Conservation (phyloP, 2,113 vertebrate species). For the Prunella himalayana region DNA sequence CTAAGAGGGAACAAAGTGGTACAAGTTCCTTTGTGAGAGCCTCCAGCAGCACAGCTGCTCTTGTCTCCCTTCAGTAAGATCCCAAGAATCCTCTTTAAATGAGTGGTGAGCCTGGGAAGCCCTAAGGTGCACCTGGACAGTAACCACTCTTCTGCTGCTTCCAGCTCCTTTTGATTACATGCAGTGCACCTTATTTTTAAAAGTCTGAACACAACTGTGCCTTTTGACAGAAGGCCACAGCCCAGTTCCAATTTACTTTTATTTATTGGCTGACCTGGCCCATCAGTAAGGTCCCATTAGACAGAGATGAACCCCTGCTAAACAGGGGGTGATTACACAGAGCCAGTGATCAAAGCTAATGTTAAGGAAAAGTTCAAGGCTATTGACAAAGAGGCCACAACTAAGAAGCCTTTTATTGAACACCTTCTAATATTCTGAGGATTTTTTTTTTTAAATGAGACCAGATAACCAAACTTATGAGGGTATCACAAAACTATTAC, state of each 20-base stretch:
- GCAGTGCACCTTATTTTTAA: background rate
- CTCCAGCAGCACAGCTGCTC: background rate
- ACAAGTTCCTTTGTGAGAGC: background rate
- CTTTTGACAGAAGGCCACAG: background rate
- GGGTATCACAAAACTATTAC: background rate
- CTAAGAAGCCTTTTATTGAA: background rate
- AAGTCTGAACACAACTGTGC: background rate
- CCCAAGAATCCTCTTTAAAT: constrained; percentile 1
- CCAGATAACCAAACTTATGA: background rate
- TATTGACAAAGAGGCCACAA: background rate
- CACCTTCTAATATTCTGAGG: background rate
- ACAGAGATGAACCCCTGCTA: background rate
- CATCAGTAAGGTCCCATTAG: background rate
- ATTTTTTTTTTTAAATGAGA: background rate
- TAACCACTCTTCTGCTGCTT: background rate
- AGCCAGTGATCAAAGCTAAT: background rate
- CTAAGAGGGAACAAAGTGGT: background rate
- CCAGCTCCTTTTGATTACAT: background rate
- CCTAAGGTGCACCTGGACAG: background rate
- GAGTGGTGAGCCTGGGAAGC: background rate
- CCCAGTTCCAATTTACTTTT: background rate
- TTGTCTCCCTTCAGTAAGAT: background rate
- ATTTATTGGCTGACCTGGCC: background rate
- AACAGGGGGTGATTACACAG: background rate
- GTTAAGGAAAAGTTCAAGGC: background rate